Percentiles rank a stretch among this genome's conserved stretches.
Evolutionary conservation across 2,797 vertebrate species (phyloP).

Genomic region (Amazona finschi): DNA sequence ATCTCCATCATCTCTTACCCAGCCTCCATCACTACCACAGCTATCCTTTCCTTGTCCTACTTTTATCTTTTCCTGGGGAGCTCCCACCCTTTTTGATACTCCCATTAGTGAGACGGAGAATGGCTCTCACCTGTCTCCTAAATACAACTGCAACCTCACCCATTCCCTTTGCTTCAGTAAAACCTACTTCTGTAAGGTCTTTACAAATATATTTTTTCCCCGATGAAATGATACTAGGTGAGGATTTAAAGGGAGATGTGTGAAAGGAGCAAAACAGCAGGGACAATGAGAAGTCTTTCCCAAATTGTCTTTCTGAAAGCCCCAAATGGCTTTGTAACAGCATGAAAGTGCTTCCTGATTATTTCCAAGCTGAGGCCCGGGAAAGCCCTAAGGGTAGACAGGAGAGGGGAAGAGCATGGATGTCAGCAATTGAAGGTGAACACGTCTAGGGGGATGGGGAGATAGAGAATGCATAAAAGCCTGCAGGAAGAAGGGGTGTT

Average conservation of each 20-base stretch:
- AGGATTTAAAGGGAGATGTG: background rate
- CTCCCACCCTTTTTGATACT: background rate
- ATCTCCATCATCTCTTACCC: background rate
- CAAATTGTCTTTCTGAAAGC: slow-evolving; percentile 16
- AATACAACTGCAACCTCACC: background rate
- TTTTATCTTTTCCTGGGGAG: background rate
- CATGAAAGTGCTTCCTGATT: slow-evolving; percentile 7
- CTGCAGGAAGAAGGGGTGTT: background rate
- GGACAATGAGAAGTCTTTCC: background rate
- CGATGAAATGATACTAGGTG: background rate
- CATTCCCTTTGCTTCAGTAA: background rate
- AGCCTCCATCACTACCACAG: background rate
- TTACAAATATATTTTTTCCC: background rate
- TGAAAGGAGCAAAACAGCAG: background rate
- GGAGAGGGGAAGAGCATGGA: background rate
- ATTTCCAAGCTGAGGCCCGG: background rate
- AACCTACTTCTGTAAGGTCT: background rate
- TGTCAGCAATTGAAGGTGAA: background rate
- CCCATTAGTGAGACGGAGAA: background rate
- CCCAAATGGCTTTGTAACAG: slow-evolving; percentile 15
- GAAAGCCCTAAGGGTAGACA: background rate
- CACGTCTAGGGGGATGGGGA: background rate
- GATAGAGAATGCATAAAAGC: background rate
- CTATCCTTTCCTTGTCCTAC: background rate
- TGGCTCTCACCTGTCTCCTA: background rate